Conservation (phyloP, 2,113 vertebrate species). For the Perognathus longimembris region DNA sequence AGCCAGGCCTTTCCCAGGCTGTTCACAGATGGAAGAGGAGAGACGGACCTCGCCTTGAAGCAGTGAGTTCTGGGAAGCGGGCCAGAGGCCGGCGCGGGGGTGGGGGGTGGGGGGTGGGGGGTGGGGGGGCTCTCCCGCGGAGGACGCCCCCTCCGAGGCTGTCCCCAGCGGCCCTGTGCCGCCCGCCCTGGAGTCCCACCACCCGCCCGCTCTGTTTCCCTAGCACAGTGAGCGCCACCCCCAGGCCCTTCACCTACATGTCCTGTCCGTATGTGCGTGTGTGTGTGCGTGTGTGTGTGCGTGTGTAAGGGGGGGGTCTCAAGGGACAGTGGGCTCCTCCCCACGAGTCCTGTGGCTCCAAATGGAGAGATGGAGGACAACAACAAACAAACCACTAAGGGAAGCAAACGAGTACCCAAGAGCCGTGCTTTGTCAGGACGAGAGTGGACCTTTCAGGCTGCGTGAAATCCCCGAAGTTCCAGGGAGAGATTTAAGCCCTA, state of each 20-base stretch:
- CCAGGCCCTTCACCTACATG: neutral
- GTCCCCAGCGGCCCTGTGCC: neutral
- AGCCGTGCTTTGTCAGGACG: neutral
- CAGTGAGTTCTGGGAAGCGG: neutral
- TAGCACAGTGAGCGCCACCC: neutral
- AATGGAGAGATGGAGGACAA: accelerated
- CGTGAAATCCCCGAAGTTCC: neutral
- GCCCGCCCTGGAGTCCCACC: accelerated
- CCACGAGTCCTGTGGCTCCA: neutral
- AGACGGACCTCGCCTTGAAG: neutral
- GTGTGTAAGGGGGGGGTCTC: no score
- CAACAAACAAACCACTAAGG: accelerated
- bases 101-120: neutral
- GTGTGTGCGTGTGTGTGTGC: no score
- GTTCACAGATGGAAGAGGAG: neutral
- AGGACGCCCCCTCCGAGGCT: neutral
- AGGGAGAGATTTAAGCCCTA: neutral
- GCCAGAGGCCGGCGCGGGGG: neutral
- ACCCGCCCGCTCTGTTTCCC: no score
- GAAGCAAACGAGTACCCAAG: neutral
- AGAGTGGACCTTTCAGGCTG: neutral
- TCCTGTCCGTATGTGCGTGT: neutral
- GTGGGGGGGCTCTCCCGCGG: accelerated
- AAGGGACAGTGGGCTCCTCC: no score
- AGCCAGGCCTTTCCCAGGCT: neutral